A percentile compares a stretch with the other conserved stretches of the same genome.
These are phyloP conservation scores for Sitobion miscanthi DNA, from an alignment of 1,140 invertebrate species.

Conservation along the genomic window DNA sequence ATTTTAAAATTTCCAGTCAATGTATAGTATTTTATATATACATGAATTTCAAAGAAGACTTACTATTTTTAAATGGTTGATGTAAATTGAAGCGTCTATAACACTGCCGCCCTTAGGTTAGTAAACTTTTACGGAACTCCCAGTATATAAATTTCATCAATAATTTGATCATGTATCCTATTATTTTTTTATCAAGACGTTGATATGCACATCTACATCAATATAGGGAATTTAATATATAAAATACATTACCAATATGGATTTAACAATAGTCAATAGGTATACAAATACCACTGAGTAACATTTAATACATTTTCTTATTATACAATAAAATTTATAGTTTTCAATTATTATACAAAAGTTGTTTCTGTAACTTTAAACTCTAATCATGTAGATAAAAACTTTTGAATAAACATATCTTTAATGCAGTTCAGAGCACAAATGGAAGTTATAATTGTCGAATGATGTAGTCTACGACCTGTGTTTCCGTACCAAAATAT, in stretches of 20 bases:
- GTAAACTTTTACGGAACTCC: background rate
- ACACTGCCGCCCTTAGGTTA: background rate
- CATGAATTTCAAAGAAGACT: no score
- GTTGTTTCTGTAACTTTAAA: background rate
- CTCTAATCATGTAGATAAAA: background rate
- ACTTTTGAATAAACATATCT: background rate
- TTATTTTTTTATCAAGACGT: background rate
- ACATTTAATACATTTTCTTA: background rate
- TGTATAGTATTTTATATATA: no score
- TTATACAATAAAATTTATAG: background rate
- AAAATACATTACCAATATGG: background rate
- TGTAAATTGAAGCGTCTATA: background rate
- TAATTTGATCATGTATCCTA: background rate
- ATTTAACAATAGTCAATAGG: background rate
- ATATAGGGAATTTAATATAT: background rate
- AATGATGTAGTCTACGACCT: background rate
- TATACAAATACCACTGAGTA: background rate
- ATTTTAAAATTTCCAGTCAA: background rate
- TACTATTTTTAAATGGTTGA: no score
- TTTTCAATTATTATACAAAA: constrained; percentile 14
- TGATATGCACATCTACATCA: background rate
- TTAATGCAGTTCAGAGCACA: background rate
- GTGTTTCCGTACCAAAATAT: background rate
- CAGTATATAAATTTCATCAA: background rate
- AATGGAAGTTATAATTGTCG: background rate